A percentile compares a stretch with the other conserved stretches of the same genome.
Conservation (phyloP, 1,140 invertebrate species). For the Neodiprion fabricii region DNA sequence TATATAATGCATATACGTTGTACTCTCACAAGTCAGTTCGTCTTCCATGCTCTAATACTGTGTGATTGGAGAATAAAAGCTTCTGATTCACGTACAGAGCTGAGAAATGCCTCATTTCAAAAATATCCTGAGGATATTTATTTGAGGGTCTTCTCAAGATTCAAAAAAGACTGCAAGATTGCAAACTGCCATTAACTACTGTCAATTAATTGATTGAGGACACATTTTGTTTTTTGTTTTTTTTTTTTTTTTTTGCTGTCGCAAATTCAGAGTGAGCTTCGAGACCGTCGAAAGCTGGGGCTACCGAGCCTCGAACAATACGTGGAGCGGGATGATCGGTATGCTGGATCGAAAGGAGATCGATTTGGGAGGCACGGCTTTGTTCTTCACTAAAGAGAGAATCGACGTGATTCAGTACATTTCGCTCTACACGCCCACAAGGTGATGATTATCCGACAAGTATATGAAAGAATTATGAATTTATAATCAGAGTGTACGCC, state of each 20-base stretch:
- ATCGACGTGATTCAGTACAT: constrained; percentile 68
- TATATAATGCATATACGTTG: no score
- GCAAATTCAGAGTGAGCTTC: constrained; percentile 52
- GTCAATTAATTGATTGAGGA: no score
- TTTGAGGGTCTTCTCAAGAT: no score
- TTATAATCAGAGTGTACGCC: background rate
- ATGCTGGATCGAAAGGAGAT: constrained; percentile 64
- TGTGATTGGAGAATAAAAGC: no score
- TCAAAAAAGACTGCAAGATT: no score
- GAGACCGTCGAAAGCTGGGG: constrained; percentile 66
- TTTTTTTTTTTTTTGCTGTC: background rate
- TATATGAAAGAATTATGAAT: constrained; percentile 5
- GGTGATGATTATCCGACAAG: constrained; percentile 24
- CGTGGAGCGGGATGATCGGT: constrained; percentile 72
- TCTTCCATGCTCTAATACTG: no score
- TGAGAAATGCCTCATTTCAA: no score
- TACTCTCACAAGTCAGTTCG: no score
- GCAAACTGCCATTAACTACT: no score
- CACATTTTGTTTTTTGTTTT: no score
- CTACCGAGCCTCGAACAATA: constrained; percentile 51
- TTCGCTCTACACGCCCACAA: constrained; percentile 66
- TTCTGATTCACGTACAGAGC: no score
- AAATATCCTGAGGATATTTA: no score
- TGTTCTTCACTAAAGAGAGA: constrained; percentile 67
- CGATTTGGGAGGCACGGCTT: constrained; percentile 69